Conservation (phyloP, 2,888 invertebrate species). For the Argyra leucocephala region DNA sequence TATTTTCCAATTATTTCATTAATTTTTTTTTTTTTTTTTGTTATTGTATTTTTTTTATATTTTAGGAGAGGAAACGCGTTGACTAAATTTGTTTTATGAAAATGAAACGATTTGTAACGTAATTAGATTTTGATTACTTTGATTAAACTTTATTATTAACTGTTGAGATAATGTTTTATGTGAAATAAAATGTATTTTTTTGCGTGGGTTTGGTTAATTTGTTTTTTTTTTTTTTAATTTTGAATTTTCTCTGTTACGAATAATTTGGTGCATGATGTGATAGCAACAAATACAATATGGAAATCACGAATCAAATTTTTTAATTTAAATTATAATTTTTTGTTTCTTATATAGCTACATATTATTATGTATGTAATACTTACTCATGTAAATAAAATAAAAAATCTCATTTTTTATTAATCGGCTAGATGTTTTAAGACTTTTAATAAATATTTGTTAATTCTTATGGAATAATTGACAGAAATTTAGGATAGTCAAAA, state of each 20-base stretch:
- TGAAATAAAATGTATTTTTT: background rate
- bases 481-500: background rate
- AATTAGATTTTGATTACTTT: slow-evolving; percentile 3
- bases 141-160: slow-evolving; percentile 4
- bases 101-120: slow-evolving; percentile 6
- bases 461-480: background rate
- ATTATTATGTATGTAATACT: too few relatives aligned
- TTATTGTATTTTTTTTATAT: background rate
- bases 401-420: background rate
- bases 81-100: background rate
- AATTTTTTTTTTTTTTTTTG: too few relatives aligned
- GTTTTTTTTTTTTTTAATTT: background rate
- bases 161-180: slow-evolving; percentile 1
- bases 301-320: background rate
- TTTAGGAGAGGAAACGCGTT: background rate
- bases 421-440: background rate
- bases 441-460: background rate
- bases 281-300: background rate
- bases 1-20: too few relatives aligned
- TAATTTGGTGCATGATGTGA: background rate
- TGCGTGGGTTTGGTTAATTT: background rate
- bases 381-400: background rate
- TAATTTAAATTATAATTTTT: background rate
- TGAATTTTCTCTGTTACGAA: too few relatives aligned
- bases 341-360: too few relatives aligned